These are phyloP conservation scores for Alviniconcha marisindica DNA, from an alignment of 1,140 invertebrate species.

Conservation along the genomic window DNA sequence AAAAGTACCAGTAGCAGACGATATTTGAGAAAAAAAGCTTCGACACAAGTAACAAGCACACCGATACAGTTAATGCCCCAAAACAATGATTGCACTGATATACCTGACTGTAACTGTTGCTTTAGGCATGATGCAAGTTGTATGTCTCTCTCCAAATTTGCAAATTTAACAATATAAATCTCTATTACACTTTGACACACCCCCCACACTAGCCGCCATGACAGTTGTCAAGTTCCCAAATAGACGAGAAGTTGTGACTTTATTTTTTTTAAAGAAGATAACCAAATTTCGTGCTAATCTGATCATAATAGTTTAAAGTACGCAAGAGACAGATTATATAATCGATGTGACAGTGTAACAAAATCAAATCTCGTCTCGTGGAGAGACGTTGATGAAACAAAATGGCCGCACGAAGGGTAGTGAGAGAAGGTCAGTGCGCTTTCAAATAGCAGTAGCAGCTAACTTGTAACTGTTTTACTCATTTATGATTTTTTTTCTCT, in stretches of 20 bases:
- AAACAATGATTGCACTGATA: background rate
- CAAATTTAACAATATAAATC: background rate
- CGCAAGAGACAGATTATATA: too few species aligned
- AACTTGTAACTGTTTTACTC: background rate
- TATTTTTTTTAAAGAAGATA: too few species aligned
- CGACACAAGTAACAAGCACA: background rate
- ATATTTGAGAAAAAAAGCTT: background rate
- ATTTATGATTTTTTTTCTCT: background rate
- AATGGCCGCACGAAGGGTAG: slow-evolving; percentile 29
- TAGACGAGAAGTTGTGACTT: too few species aligned
- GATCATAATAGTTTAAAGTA: too few species aligned
- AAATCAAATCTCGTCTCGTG: background rate
- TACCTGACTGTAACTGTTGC: slow-evolving; percentile 54
- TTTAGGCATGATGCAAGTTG: slow-evolving; percentile 38
- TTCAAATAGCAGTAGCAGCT: too few species aligned
- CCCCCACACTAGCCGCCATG: slow-evolving; percentile 10
- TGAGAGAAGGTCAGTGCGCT: slow-evolving; percentile 41
- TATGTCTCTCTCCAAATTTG: background rate
- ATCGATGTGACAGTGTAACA: too few species aligned
- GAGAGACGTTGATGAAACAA: background rate
- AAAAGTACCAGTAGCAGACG: slow-evolving; percentile 28
- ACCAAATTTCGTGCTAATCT: too few species aligned
- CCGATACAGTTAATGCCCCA: background rate
- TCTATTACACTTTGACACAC: background rate
- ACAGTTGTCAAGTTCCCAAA: background rate